Conservation (phyloP, 2,113 vertebrate species). For the Hylia prasina region DNA sequence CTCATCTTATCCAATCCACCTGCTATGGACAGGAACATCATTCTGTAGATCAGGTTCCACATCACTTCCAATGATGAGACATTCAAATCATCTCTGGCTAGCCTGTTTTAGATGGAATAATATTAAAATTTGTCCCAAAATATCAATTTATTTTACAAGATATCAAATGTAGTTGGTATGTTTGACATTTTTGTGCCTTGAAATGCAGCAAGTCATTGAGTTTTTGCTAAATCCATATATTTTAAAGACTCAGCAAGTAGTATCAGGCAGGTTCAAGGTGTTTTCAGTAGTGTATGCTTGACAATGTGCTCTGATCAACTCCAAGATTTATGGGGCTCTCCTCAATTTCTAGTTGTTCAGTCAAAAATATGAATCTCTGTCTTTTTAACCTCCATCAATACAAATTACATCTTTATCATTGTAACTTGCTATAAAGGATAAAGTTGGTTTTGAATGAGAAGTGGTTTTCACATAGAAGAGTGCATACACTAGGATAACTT, state of each 20-base stretch:
- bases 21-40: neutral
- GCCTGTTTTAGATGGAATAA: neutral
- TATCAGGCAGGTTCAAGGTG: neutral
- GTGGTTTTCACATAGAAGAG: neutral
- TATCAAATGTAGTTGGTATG: neutral
- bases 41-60: neutral
- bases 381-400: neutral
- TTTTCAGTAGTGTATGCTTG: neutral
- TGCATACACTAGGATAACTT: neutral
- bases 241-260: neutral
- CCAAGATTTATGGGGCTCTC: neutral
- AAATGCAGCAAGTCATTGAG: neutral
- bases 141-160: neutral
- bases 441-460: neutral
- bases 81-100: neutral
- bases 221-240: neutral
- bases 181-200: neutral
- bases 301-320: neutral
- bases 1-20: neutral
- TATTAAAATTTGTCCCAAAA: neutral
- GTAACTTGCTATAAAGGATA: neutral
- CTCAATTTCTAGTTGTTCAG: neutral
- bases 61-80: neutral
- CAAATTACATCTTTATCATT: neutral
- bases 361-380: neutral